Evolutionary conservation across 2,888 invertebrate genomes (phyloP).

Genomic region (Sericinus montela): DNA sequence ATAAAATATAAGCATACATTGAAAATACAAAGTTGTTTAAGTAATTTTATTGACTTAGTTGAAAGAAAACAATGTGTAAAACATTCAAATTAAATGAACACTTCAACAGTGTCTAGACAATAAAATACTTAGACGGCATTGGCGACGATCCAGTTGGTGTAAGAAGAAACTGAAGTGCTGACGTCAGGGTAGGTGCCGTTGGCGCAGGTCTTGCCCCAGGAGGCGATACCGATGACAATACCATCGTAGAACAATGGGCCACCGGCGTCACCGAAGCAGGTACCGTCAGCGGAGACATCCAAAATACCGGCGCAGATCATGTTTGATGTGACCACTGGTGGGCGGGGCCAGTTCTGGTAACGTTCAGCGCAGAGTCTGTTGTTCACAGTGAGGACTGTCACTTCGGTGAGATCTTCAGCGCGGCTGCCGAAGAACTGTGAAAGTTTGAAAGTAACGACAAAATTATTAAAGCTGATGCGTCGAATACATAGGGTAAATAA

Average conservation of each 20-base stretch:
- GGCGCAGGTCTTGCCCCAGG: conserved; percentile 60
- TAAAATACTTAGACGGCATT: conserved; percentile 4
- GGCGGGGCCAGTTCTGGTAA: conserved; percentile 34
- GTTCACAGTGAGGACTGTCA: conserved; percentile 41
- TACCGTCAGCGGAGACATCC: conserved; percentile 31
- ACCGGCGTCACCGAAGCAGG: conserved; percentile 46
- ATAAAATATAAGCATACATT: too few species aligned
- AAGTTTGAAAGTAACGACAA: too few species aligned
- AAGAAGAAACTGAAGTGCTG: conserved; percentile 47
- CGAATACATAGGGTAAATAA: too few species aligned
- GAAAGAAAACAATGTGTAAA: too few species aligned
- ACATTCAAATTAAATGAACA: too few species aligned
- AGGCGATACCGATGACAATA: conserved; percentile 54
- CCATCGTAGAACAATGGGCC: conserved; percentile 32
- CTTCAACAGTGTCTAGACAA: too few species aligned
- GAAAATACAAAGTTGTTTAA: too few species aligned
- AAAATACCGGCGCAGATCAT: conserved; percentile 59
- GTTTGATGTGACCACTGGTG: conserved; percentile 41
- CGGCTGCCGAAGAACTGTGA: conserved; percentile 23
- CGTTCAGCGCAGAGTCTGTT: conserved; percentile 42
- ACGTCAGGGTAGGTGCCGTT: conserved; percentile 56
- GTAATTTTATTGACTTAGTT: too few species aligned
- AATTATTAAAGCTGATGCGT: too few species aligned
- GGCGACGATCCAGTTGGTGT: conserved; percentile 23
- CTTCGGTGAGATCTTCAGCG: conserved; percentile 38